These are phyloP conservation scores for Drosophila hydei DNA, from an alignment of 1,140 invertebrate genomes.

Conservation along the genomic window DNA sequence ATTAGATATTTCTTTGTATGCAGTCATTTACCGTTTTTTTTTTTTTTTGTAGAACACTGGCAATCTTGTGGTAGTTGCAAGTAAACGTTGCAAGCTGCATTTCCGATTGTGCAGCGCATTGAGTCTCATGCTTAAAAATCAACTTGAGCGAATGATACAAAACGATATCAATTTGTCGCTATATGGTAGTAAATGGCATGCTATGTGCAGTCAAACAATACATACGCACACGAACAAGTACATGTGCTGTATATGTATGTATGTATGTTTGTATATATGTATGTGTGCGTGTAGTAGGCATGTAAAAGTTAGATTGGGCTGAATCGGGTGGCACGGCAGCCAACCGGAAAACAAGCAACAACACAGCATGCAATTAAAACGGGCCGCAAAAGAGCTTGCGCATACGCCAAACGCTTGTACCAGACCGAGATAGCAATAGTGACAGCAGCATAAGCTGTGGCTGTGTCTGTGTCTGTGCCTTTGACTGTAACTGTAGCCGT, in stretches of 20 bases:
- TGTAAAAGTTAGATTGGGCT: neutral
- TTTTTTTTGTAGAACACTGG: too few relatives aligned
- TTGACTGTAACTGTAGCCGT: too few relatives aligned
- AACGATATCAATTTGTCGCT: slow-evolving; percentile 82
- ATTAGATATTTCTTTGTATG: too few relatives aligned
- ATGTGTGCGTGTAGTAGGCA: slow-evolving; percentile 1
- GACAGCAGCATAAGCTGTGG: slow-evolving; percentile 3
- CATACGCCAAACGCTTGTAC: slow-evolving; percentile 30
- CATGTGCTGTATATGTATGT: too few relatives aligned
- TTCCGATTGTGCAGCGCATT: slow-evolving; percentile 39
- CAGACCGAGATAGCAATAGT: slow-evolving; percentile 46
- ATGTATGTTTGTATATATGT: slow-evolving; percentile 7
- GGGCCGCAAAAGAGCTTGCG: slow-evolving; percentile 43
- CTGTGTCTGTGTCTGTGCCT: neutral
- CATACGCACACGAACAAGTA: too few relatives aligned
- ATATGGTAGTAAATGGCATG: slow-evolving; percentile 58
- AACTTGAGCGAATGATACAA: slow-evolving; percentile 79
- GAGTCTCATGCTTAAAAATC: slow-evolving; percentile 74
- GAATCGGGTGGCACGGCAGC: slow-evolving; percentile 47
- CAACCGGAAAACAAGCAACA: slow-evolving; percentile 83
- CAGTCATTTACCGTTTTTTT: slow-evolving; percentile 2
- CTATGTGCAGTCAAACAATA: slow-evolving; percentile 23
- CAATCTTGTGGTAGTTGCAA: slow-evolving; percentile 2
- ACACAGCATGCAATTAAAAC: slow-evolving; percentile 64
- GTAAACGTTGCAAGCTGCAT: slow-evolving; percentile 8